Conservation (phyloP, 2,797 vertebrate genomes). For the Dryobates pubescens region DNA sequence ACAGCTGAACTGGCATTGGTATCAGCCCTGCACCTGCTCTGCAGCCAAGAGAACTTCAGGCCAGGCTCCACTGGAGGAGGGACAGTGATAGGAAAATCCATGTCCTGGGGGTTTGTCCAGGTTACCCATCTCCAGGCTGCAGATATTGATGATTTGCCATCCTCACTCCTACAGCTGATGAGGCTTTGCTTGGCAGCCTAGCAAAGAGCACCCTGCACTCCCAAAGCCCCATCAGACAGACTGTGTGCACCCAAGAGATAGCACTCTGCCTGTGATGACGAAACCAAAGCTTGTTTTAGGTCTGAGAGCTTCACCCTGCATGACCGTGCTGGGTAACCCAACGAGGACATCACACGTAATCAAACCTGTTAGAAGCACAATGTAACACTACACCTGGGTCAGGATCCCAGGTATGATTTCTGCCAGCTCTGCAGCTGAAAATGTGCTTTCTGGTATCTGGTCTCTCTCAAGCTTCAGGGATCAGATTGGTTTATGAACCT, state of each 20-base stretch:
- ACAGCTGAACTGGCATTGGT: accelerated
- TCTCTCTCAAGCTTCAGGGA: conserved; percentile 55
- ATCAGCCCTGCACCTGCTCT: accelerated
- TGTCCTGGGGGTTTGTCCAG: too few relatives aligned
- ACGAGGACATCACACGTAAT: accelerated
- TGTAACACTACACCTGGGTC: conserved; percentile 7
- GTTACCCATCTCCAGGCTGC: background rate
- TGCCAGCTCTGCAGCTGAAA: conserved; percentile 51
- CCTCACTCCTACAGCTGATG: accelerated
- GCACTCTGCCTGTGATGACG: background rate
- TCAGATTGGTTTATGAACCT: conserved; percentile 67
- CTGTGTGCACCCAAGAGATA: background rate
- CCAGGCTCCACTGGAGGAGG: accelerated
- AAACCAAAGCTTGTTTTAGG: background rate
- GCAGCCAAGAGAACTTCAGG: background rate
- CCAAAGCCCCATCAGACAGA: background rate
- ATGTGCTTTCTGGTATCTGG: conserved; percentile 52
- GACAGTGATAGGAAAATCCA: background rate
- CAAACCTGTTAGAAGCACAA: accelerated
- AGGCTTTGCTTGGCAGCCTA: background rate
- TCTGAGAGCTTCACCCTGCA: background rate
- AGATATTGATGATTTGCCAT: background rate
- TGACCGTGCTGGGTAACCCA: background rate
- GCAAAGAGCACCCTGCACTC: background rate
- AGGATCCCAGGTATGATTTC: conserved; percentile 48